phyloP scores from a whole-genome alignment of 2,888 invertebrate species.

The Teinopalpus imperialis region DNA sequence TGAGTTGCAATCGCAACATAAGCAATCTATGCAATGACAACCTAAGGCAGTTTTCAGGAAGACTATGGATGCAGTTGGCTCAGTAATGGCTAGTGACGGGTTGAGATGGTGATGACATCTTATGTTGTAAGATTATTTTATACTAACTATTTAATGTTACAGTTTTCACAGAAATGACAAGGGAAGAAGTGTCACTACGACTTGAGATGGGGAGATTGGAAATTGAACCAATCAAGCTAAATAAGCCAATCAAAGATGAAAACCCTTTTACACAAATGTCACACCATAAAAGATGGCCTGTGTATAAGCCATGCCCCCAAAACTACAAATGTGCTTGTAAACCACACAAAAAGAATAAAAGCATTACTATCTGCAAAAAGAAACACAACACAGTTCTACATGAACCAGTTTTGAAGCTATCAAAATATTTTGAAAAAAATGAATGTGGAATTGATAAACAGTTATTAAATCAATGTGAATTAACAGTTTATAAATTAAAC shows the following conservation, averaged over 20 bases:
- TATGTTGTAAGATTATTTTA: no score
- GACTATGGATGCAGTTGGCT: no score
- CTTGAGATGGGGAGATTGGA: conserved; percentile 80
- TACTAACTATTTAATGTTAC: no score
- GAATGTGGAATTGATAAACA: conserved; percentile 36
- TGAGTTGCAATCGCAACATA: no score
- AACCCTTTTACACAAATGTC: conserved; percentile 53
- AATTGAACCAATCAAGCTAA: conserved; percentile 71
- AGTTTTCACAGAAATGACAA: conserved; percentile 50
- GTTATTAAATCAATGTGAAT: conserved; percentile 34
- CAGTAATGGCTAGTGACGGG: no score
- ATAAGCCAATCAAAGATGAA: conserved; percentile 46
- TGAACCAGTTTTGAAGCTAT: conserved; percentile 80
- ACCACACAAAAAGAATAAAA: conserved; percentile 45
- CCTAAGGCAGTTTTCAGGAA: no score
- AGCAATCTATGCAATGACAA: no score
- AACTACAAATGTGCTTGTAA: conserved; percentile 55
- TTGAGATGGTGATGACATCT: no score
- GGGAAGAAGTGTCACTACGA: conserved; percentile 74
- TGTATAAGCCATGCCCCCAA: conserved; percentile 37
- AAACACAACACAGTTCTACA: conserved; percentile 75
- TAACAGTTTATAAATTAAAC: conserved; percentile 34
- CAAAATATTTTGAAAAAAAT: conserved; percentile 47
- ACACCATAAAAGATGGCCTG: conserved; percentile 35
- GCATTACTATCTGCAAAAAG: conserved; percentile 56